Conservation (phyloP, 2,113 vertebrate species). For the Leucosticte australis region DNA sequence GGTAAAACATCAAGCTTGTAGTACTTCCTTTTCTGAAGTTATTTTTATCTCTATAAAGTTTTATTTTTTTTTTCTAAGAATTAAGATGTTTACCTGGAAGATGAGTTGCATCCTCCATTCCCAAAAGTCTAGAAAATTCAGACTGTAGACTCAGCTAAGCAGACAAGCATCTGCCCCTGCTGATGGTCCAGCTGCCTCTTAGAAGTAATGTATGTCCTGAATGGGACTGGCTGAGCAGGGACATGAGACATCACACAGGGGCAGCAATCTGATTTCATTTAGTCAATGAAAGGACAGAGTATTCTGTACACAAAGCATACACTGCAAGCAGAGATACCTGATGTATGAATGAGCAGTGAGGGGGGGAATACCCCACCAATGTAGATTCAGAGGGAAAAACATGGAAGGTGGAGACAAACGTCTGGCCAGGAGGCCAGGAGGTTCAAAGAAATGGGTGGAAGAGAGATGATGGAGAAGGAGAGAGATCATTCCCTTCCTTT, state of each 20-base stretch:
- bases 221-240: background rate
- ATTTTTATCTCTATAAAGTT: background rate
- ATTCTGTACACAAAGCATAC: background rate
- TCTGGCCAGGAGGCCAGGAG: background rate
- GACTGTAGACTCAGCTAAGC: background rate
- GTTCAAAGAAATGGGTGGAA: background rate
- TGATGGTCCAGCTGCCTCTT: background rate
- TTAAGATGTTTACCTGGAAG: background rate
- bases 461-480: background rate
- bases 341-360: background rate
- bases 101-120: background rate
- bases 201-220: background rate
- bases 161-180: background rate
- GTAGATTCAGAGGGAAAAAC: background rate
- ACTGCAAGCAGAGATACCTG: background rate
- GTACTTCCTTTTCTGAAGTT: background rate
- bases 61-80: background rate
- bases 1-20: background rate
- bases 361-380: fast-evolving
- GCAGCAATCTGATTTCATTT: background rate
- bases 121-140: background rate
- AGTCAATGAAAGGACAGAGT: background rate
- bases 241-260: background rate
- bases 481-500: background rate
- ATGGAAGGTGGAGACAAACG: background rate